Conservation (phyloP, 1,140 invertebrate genomes). For the Drosophila micromelanica region DNA sequence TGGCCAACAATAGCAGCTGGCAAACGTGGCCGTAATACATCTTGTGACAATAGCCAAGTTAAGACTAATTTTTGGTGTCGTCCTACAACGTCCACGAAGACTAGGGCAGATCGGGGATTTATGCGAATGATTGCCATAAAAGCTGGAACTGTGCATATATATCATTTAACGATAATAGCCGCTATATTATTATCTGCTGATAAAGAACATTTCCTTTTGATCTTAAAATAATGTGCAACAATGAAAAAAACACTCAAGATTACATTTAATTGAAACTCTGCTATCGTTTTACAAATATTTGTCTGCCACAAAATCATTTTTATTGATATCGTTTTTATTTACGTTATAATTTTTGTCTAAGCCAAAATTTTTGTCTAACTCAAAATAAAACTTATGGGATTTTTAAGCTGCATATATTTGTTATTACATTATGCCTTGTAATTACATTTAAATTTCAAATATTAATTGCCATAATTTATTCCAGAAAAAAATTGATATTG, state of each 20-base stretch:
- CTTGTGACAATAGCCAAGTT: background rate
- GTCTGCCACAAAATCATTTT: background rate
- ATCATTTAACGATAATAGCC: background rate
- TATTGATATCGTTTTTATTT: background rate
- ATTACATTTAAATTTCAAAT: too few species aligned
- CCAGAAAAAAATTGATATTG: too few species aligned
- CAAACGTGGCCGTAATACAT: constrained; percentile 11
- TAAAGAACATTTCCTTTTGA: background rate
- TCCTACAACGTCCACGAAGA: background rate
- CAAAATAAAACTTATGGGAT: background rate
- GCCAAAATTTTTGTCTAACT: background rate
- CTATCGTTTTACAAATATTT: background rate
- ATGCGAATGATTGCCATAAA: background rate
- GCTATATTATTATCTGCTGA: constrained; percentile 1
- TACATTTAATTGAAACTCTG: background rate
- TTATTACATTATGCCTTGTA: background rate
- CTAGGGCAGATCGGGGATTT: constrained; percentile 10
- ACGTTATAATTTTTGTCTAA: background rate
- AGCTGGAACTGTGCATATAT: background rate
- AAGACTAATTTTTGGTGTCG: constrained; percentile 7
- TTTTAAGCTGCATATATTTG: background rate
- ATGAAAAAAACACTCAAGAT: background rate
- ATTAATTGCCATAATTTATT: too few species aligned
- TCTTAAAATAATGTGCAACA: background rate
- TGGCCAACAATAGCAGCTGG: constrained; percentile 2